These are phyloP conservation scores for Dryoscopus gambensis DNA, from an alignment of 2,113 vertebrate species.

Conservation along the genomic window DNA sequence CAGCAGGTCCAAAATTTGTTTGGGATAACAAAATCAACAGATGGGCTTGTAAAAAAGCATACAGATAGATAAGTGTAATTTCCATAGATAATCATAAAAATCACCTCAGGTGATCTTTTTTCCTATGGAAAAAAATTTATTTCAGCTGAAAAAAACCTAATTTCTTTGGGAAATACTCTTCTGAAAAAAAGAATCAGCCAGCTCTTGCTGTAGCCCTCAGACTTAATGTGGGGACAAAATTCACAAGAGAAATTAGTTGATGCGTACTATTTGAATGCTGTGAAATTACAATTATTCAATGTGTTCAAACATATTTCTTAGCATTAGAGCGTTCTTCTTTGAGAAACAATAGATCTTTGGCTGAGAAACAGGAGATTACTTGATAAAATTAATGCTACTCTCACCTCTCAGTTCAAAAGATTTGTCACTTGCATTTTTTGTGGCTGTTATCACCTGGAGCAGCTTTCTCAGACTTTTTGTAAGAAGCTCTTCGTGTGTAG, in stretches of 20 bases:
- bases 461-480: not conserved
- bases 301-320: not conserved
- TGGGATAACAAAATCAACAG: not conserved
- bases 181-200: not conserved
- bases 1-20: not conserved
- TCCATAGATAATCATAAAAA: not conserved
- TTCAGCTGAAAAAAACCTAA: not conserved
- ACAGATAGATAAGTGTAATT: not conserved
- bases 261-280: not conserved
- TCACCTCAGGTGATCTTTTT: not conserved
- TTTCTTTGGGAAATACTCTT: accelerated
- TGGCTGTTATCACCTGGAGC: not conserved
- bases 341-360: not conserved
- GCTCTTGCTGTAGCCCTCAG: not conserved
- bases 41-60: not conserved
- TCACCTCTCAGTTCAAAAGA: not conserved
- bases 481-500: not conserved
- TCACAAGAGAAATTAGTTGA: not conserved
- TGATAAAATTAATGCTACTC: not conserved
- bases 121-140: not conserved
- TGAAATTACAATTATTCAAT: not conserved
- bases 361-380: not conserved
- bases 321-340: not conserved
- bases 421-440: not conserved
- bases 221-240: not conserved